These are phyloP conservation scores for Brachionus calyciflorus DNA, from an alignment of 1,140 invertebrate species.

Conservation along the genomic window DNA sequence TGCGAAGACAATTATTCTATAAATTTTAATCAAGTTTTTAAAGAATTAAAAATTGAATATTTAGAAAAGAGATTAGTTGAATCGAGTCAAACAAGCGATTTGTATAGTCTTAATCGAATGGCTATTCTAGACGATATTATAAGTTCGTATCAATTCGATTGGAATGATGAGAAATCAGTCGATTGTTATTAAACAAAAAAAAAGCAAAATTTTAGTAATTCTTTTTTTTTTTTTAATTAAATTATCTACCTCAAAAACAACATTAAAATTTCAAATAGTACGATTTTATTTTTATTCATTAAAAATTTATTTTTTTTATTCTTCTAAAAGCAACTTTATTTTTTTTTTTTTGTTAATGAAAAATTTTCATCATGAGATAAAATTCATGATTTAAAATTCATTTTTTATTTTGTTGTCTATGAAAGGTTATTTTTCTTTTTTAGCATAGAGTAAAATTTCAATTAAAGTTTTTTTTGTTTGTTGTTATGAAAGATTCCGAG, in stretches of 20 bases:
- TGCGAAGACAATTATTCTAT: background rate
- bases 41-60: background rate
- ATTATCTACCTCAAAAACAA: too few species aligned
- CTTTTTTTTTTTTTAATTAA: too few species aligned
- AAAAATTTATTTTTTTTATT: too few species aligned
- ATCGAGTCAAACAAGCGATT: background rate
- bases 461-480: background rate
- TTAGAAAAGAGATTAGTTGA: background rate
- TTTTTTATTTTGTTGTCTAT: too few species aligned
- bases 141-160: slow-evolving; percentile 32
- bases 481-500: background rate
- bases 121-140: slow-evolving; percentile 33
- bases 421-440: background rate
- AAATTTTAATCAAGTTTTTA: background rate
- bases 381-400: slow-evolving; percentile 5
- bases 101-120: background rate
- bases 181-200: slow-evolving; percentile 46
- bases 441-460: background rate
- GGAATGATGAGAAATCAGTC: slow-evolving; percentile 18
- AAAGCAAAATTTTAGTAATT: too few species aligned
- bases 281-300: too few species aligned
- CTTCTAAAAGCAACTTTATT: too few species aligned
- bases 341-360: background rate
- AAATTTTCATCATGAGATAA: background rate
- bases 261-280: too few species aligned